Evolutionary conservation across 2,113 vertebrate species (phyloP).

Genomic region (Tursiops truncatus): DNA sequence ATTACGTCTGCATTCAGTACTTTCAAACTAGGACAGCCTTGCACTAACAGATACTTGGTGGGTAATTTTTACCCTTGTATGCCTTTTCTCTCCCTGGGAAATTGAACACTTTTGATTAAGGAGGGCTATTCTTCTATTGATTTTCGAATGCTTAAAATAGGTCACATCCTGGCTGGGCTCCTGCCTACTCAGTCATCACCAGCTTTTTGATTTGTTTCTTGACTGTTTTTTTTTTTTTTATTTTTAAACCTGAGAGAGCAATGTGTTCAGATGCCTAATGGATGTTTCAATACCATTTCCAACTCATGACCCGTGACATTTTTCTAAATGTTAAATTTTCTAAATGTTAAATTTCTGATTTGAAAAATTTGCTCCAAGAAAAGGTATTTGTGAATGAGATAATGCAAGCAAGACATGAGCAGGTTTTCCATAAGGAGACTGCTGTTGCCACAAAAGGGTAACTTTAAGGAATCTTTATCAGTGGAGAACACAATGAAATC

Average conservation of each 20-base stretch:
- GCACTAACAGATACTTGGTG: background rate
- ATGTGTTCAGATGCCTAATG: background rate
- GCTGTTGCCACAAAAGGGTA: background rate
- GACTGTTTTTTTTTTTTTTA: background rate
- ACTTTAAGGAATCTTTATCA: background rate
- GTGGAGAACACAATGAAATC: background rate
- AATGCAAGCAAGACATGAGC: background rate
- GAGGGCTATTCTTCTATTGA: constrained; percentile 34
- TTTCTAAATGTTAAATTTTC: constrained; percentile 32
- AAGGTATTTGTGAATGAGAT: background rate
- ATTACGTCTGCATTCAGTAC: background rate
- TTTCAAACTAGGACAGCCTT: background rate
- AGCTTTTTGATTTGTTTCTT: background rate
- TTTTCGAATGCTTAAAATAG: constrained; percentile 71
- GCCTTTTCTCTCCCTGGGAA: background rate
- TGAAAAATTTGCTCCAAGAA: background rate
- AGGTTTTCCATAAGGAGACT: background rate
- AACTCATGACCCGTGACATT: background rate
- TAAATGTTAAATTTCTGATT: constrained; percentile 19
- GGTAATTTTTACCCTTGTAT: background rate
- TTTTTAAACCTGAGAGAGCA: background rate
- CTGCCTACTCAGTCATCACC: background rate
- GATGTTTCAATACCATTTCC: background rate
- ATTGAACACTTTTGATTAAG: background rate
- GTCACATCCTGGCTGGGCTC: constrained; percentile 47